These are phyloP conservation scores for Tichodroma muraria DNA, from an alignment of 2,113 vertebrate genomes.

Conservation along the genomic window DNA sequence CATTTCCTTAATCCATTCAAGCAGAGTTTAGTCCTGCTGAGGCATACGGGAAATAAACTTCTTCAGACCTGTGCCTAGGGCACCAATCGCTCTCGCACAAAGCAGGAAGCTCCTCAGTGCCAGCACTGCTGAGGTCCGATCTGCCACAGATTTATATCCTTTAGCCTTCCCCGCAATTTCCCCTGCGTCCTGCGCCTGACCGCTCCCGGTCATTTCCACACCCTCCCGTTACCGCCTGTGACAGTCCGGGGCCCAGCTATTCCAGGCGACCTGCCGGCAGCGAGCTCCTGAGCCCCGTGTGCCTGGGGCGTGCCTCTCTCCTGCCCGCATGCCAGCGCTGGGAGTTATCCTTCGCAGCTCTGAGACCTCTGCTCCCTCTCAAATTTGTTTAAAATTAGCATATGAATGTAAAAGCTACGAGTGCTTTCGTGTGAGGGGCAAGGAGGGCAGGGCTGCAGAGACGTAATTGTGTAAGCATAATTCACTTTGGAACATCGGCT, in stretches of 20 bases:
- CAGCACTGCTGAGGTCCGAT: not conserved
- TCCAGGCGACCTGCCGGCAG: not conserved
- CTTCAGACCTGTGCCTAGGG: not conserved
- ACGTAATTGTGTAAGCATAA: conserved; percentile 25
- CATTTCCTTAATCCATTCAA: not conserved
- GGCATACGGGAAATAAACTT: not conserved
- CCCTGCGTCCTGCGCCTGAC: not conserved
- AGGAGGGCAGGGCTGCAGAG: not conserved
- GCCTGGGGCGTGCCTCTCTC: not conserved
- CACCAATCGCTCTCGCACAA: not conserved
- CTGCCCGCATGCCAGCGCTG: not conserved
- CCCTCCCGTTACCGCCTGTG: not conserved
- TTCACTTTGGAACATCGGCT: conserved; percentile 16
- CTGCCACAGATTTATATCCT: not conserved
- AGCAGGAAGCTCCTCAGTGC: not conserved
- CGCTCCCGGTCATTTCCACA: not conserved
- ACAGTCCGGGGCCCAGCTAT: fast-evolving
- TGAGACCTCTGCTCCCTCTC: not conserved
- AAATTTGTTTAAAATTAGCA: not conserved
- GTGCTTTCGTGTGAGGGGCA: not conserved
- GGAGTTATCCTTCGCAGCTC: not conserved
- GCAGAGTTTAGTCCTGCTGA: not conserved
- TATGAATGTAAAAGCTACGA: not conserved
- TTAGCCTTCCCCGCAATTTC: not conserved
- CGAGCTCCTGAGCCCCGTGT: fast-evolving